Conservation (phyloP, 2,888 invertebrate species). For the Gastracanthus pulcherrimus region DNA sequence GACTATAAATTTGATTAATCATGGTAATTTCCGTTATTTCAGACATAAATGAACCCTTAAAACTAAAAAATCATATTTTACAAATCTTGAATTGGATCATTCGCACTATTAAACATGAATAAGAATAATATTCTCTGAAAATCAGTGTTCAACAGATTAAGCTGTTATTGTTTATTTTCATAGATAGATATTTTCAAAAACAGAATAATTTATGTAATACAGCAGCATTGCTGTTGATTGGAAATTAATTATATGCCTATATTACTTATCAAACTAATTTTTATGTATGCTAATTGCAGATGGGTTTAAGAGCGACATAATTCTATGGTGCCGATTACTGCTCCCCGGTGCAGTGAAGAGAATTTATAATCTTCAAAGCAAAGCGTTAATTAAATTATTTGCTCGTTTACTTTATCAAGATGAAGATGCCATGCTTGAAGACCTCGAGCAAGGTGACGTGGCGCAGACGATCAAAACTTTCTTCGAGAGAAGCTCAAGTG, state of each 20-base stretch:
- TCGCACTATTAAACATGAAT: not conserved
- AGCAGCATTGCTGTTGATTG: not conserved
- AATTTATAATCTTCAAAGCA: slow-evolving; percentile 95
- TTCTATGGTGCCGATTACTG: slow-evolving; percentile 89
- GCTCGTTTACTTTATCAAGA: slow-evolving; percentile 87
- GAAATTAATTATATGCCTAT: not conserved
- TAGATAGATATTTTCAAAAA: not conserved
- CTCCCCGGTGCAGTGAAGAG: slow-evolving; percentile 90
- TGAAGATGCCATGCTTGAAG: slow-evolving; percentile 89
- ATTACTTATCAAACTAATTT: too few relatives aligned
- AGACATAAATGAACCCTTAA: not conserved
- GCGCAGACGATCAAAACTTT: slow-evolving; percentile 90
- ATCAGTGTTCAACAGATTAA: not conserved
- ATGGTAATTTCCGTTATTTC: slow-evolving; percentile 14
- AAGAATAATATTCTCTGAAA: not conserved
- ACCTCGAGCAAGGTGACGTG: slow-evolving; percentile 94
- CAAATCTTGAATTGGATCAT: slow-evolving; percentile 6
- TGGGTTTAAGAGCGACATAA: slow-evolving; percentile 87
- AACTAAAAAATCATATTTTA: slow-evolving; percentile 3
- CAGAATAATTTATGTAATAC: not conserved
- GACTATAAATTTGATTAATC: slow-evolving; percentile 24
- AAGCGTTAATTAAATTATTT: slow-evolving; percentile 93
- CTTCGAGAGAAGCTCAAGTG: slow-evolving; percentile 83
- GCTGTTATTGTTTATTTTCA: too few relatives aligned
- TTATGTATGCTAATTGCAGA: slow-evolving; percentile 75